A percentile compares a stretch with the other conserved stretches of the same genome.
These are phyloP conservation scores for Micoletzkya japonica DNA, from an alignment of 2,888 invertebrate genomes.

Conservation along the genomic window DNA sequence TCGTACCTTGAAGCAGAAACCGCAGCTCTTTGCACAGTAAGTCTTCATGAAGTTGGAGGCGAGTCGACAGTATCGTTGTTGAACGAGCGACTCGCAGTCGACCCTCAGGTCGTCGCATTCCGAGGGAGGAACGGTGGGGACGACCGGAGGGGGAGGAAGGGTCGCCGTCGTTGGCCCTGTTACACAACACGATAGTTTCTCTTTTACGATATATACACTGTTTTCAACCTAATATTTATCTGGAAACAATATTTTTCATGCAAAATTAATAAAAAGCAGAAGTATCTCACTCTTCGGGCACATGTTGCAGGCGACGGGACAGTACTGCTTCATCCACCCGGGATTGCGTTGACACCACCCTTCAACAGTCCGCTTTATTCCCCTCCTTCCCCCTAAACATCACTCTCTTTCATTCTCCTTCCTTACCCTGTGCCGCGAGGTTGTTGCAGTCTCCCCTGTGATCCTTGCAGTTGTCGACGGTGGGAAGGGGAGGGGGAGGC, in stretches of 20 bases:
- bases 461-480: constrained; percentile 48
- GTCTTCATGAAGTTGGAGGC: constrained; percentile 55
- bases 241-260: neutral
- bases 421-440: constrained; percentile 52
- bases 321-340: constrained; percentile 58
- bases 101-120: constrained; percentile 62
- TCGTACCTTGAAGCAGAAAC: constrained; percentile 54
- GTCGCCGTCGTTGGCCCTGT: constrained; percentile 28
- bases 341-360: constrained; percentile 62
- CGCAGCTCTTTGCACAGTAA: constrained; percentile 58
- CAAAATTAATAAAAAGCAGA: neutral
- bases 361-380: too few species aligned
- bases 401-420: neutral
- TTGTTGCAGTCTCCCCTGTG: constrained; percentile 58
- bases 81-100: constrained; percentile 49
- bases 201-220: too few species aligned
- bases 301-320: constrained; percentile 55
- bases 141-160: constrained; percentile 34
- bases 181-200: neutral
- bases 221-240: too few species aligned
- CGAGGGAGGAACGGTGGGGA: constrained; percentile 28
- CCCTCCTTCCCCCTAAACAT: neutral
- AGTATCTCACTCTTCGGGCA: constrained; percentile 37
- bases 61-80: constrained; percentile 42
- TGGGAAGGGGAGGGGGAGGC: constrained; percentile 30